phyloP scores from a whole-genome alignment of 2,888 invertebrate species.

The Flexamia atlantica region DNA sequence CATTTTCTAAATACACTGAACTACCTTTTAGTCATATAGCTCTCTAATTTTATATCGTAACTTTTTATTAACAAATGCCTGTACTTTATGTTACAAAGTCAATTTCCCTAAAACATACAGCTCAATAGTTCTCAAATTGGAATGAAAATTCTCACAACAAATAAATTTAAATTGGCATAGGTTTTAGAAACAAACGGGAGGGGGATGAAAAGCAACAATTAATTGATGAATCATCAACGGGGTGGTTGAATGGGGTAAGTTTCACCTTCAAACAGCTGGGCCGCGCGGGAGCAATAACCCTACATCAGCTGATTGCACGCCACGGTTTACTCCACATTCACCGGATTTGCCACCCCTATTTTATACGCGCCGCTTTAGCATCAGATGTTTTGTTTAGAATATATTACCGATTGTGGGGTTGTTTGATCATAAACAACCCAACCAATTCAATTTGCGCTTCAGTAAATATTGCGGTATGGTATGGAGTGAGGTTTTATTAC shows the following conservation, averaged over 20 bases:
- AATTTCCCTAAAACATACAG: too few species aligned
- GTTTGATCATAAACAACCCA: background rate
- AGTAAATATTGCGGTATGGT: too few species aligned
- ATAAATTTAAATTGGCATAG: too few species aligned
- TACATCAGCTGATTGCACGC: slow-evolving; percentile 40
- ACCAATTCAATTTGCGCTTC: background rate
- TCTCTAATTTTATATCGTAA: too few species aligned
- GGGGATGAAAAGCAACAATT: background rate
- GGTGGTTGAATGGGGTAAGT: slow-evolving; percentile 17
- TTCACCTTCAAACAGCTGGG: slow-evolving; percentile 24
- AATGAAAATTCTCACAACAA: too few species aligned
- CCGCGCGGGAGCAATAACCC: slow-evolving; percentile 31
- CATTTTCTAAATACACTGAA: too few species aligned
- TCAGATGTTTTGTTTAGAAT: slow-evolving; percentile 16
- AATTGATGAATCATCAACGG: slow-evolving; percentile 9
- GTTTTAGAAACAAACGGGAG: too few species aligned
- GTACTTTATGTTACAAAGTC: too few species aligned
- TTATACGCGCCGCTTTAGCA: background rate
- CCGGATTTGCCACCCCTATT: slow-evolving; percentile 19
- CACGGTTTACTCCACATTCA: slow-evolving; percentile 23
- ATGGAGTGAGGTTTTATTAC: too few species aligned
- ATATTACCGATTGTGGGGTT: background rate
- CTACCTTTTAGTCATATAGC: too few species aligned
- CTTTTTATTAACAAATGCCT: too few species aligned
- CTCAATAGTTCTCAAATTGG: too few species aligned